phyloP scores from a whole-genome alignment of 1,140 invertebrate genomes.

The Leptestheria dahalacensis region DNA sequence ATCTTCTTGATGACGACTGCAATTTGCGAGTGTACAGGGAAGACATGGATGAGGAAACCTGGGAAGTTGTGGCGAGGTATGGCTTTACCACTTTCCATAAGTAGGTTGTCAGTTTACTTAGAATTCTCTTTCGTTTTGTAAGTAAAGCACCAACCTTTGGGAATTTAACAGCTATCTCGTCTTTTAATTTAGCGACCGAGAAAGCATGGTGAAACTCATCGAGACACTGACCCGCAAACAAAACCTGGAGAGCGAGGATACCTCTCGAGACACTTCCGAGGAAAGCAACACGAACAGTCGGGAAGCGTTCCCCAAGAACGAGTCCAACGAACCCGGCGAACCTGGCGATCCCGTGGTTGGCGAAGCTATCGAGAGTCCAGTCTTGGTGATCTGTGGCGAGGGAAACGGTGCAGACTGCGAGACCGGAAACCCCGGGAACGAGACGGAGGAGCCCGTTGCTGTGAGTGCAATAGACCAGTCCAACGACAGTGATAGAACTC shows the following conservation, averaged over 20 bases:
- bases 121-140: no score
- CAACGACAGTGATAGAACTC: no score
- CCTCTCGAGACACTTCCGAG: constrained; percentile 5
- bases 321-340: constrained; percentile 7
- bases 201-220: constrained; percentile 20
- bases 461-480: no score
- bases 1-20: constrained; percentile 70
- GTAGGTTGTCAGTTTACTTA: no score
- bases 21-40: constrained; percentile 86
- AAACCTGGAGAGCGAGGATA: constrained; percentile 9
- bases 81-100: not conserved
- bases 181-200: constrained; percentile 18
- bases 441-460: not conserved
- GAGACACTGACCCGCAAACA: constrained; percentile 11
- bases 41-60: constrained; percentile 88
- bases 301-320: constrained; percentile 1
- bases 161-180: not conserved
- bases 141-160: not conserved
- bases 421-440: constrained; percentile 38
- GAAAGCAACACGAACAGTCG: constrained; percentile 12
- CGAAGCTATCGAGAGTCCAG: constrained; percentile 52
- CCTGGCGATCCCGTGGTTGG: constrained; percentile 27
- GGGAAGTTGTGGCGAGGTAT: constrained; percentile 80
- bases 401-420: constrained; percentile 53
- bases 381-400: constrained; percentile 51